These are phyloP conservation scores for Lamprotornis superbus DNA, from an alignment of 2,113 vertebrate genomes.

Conservation along the genomic window DNA sequence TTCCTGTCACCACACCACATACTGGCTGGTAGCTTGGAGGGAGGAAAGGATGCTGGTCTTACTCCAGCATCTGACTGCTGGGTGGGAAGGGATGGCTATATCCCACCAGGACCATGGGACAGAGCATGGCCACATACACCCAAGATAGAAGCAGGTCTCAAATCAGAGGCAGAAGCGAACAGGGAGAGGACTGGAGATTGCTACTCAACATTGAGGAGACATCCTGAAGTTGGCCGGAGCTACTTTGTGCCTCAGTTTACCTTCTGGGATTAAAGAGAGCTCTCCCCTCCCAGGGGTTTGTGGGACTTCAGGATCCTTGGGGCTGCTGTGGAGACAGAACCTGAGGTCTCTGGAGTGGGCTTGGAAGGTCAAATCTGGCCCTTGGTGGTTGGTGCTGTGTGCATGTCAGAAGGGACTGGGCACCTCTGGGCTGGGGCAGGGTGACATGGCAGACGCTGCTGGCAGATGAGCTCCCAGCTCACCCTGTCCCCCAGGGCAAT, in stretches of 20 bases:
- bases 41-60: not conserved
- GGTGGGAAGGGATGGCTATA: not conserved
- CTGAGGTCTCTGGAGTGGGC: not conserved
- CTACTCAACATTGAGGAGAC: not conserved
- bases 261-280: not conserved
- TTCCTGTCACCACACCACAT: not conserved
- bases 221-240: not conserved
- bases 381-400: not conserved
- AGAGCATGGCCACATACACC: rapidly evolving
- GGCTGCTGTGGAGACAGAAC: not conserved
- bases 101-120: not conserved
- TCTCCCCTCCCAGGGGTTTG: rapidly evolving
- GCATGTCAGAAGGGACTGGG: not conserved
- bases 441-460: not conserved
- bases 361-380: not conserved
- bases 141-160: not conserved
- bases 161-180: rapidly evolving
- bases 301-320: not conserved
- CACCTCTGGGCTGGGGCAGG: not conserved
- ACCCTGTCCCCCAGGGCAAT: not conserved
- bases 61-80: not conserved
- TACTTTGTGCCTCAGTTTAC: not conserved
- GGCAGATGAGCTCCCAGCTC: not conserved
- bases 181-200: not conserved
- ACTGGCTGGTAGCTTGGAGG: not conserved